Conservation (phyloP, 2,113 vertebrate genomes). For the Nicator chloris region DNA sequence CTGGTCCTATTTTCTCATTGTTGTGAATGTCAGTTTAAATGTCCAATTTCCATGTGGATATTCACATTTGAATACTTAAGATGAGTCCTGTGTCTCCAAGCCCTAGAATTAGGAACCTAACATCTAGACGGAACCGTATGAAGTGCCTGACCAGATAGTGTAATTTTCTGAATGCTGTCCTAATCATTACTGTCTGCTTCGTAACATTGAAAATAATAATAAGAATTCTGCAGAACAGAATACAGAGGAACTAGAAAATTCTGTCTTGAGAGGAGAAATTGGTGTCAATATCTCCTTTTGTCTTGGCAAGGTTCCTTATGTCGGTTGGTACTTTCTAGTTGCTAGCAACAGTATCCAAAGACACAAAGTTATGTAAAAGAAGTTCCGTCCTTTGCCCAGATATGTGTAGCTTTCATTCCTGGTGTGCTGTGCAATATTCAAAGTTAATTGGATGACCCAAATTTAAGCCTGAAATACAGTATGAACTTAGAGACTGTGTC, state of each 20-base stretch:
- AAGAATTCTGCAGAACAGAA: not conserved
- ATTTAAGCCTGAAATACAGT: not conserved
- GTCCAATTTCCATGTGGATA: not conserved
- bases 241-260: not conserved
- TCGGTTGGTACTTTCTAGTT: conserved; percentile 23
- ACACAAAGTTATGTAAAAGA: not conserved
- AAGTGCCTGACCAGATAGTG: not conserved
- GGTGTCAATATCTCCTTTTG: not conserved
- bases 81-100: not conserved
- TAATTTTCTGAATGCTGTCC: not conserved
- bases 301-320: not conserved
- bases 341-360: conserved; percentile 14
- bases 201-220: not conserved
- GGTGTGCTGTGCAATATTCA: not conserved
- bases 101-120: not conserved
- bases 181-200: not conserved
- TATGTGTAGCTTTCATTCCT: not conserved
- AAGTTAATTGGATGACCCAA: conserved; percentile 9
- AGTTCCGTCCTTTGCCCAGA: conserved; percentile 1
- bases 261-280: not conserved
- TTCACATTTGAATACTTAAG: not conserved
- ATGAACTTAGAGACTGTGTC: not conserved
- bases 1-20: not conserved
- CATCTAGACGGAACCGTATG: not conserved
- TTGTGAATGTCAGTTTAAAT: not conserved